These are phyloP conservation scores for Bicyclus anynana DNA, from an alignment of 1,140 invertebrate genomes.

Conservation along the genomic window DNA sequence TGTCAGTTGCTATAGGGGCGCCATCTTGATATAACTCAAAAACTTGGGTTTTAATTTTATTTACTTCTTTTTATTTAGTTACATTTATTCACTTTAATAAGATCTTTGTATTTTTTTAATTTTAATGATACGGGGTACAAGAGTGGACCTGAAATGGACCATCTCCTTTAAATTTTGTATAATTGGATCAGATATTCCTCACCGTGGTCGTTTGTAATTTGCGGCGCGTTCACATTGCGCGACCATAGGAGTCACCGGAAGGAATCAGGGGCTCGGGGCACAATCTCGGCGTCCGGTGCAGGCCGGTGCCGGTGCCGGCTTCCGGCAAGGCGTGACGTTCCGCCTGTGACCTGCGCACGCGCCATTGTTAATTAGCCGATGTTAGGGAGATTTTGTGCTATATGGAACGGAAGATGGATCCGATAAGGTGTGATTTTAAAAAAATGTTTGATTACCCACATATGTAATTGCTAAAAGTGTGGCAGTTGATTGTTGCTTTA, in stretches of 20 bases:
- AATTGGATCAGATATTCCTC: background rate
- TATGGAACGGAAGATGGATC: slow-evolving; percentile 10
- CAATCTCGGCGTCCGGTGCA: slow-evolving; percentile 65
- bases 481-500: too few species aligned
- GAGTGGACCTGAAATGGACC: background rate
- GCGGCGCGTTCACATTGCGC: slow-evolving; percentile 26
- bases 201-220: slow-evolving; percentile 28
- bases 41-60: too few species aligned
- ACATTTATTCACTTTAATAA: too few species aligned
- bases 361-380: slow-evolving; percentile 29
- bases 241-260: slow-evolving; percentile 62
- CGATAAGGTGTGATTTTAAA: slow-evolving; percentile 10
- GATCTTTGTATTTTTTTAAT: too few species aligned
- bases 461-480: too few species aligned
- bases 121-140: too few species aligned
- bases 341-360: slow-evolving; percentile 58
- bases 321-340: slow-evolving; percentile 59
- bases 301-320: slow-evolving; percentile 44
- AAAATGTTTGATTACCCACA: background rate
- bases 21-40: too few species aligned
- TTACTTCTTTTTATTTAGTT: too few species aligned
- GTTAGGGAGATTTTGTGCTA: slow-evolving; percentile 17
- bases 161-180: background rate
- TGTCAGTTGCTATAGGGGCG: too few species aligned
- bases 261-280: slow-evolving; percentile 65